These are phyloP conservation scores for Corythornis leucogaster DNA, from an alignment of 2,797 vertebrate genomes.

Conservation along the genomic window DNA sequence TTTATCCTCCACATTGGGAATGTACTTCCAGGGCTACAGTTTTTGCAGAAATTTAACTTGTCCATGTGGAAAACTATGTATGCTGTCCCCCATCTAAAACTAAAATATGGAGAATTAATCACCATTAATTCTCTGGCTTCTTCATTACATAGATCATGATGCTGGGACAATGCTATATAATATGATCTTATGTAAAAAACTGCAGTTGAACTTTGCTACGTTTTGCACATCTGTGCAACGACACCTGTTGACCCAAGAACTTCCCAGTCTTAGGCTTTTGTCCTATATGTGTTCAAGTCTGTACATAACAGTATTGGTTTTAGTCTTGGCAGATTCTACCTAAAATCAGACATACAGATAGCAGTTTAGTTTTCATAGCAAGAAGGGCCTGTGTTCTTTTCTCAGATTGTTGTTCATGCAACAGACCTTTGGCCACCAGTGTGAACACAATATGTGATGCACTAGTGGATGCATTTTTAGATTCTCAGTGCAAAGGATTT, in stretches of 20 bases:
- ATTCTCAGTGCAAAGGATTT: neutral
- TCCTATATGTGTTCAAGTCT: neutral
- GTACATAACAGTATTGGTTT: neutral
- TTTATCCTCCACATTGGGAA: neutral
- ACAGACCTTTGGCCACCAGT: neutral
- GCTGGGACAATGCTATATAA: neutral
- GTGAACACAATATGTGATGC: fast-evolving
- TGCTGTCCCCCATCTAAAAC: neutral
- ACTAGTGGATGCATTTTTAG: neutral
- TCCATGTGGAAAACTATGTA: neutral
- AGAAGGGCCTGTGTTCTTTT: neutral
- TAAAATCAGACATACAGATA: neutral
- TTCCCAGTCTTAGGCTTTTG: neutral
- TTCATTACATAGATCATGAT: neutral
- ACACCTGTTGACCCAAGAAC: neutral
- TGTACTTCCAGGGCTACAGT: neutral
- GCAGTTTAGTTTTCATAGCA: neutral
- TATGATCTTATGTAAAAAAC: neutral
- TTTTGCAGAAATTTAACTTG: neutral
- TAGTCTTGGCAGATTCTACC: neutral
- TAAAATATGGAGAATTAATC: neutral
- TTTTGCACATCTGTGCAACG: neutral
- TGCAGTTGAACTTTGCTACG: neutral
- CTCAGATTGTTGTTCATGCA: neutral
- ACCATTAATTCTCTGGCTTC: neutral